These are phyloP conservation scores for Rhinoptilus africanus DNA, from an alignment of 2,113 vertebrate genomes.

Conservation along the genomic window DNA sequence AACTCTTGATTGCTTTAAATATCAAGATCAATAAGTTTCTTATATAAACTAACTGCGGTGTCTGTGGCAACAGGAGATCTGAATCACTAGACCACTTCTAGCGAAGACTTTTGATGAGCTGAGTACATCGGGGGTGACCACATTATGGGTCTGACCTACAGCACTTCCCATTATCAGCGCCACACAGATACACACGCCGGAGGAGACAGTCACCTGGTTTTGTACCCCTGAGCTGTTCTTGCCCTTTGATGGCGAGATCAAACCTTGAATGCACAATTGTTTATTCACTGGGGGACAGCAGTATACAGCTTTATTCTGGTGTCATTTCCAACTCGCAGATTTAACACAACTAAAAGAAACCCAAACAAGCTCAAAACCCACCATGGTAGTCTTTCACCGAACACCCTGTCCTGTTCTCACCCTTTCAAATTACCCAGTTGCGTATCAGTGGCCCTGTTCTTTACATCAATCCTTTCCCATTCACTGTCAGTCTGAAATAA, in stretches of 20 bases:
- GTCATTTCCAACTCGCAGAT: background rate
- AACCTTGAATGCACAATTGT: too few species aligned
- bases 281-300: background rate
- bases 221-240: background rate
- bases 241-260: background rate
- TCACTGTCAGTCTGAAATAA: background rate
- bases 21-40: background rate
- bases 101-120: background rate
- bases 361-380: background rate
- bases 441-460: background rate
- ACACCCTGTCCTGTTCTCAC: background rate
- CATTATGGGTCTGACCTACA: fast-evolving
- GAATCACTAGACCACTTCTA: background rate
- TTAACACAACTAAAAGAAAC: background rate
- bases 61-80: background rate
- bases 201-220: background rate
- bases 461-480: background rate
- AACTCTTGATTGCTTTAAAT: background rate
- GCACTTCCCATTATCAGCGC: fast-evolving
- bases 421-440: background rate
- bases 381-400: background rate
- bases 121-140: background rate
- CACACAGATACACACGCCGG: background rate
- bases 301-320: background rate
- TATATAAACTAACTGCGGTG: background rate